Evolutionary conservation across 2,113 vertebrate genomes (phyloP).

Genomic region (Tragelaphus strepsiceros): DNA sequence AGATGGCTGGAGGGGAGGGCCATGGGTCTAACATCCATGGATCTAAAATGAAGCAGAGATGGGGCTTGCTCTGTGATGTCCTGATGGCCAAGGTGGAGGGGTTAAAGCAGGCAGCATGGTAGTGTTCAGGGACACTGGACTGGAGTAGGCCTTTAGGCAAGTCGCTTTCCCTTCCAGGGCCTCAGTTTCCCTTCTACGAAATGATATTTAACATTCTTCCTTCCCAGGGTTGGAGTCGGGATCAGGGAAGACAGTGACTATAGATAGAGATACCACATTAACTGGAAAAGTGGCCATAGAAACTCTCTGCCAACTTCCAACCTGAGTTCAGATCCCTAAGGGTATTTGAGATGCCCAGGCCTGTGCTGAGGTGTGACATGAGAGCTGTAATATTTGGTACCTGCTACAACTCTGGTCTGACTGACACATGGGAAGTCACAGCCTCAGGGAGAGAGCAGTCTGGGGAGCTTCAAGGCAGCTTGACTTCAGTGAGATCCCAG

Average conservation of each 20-base stretch:
- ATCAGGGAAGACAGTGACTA: not conserved
- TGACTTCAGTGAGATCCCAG: not conserved
- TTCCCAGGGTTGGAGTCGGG: not conserved
- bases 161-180: not conserved
- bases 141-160: not conserved
- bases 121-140: not conserved
- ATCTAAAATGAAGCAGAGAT: not conserved
- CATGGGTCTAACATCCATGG: not conserved
- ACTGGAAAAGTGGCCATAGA: not conserved
- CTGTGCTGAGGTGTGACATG: not conserved
- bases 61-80: not conserved
- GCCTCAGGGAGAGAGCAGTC: not conserved
- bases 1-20: constrained; percentile 8
- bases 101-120: not conserved
- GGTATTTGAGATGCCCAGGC: not conserved
- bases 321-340: not conserved
- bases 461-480: not conserved
- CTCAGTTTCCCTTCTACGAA: not conserved
- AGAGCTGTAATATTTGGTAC: not conserved
- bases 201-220: not conserved
- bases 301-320: not conserved
- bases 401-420: not conserved
- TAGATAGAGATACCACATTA: not conserved
- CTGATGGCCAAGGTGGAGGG: not conserved
- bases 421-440: not conserved